phyloP scores from a whole-genome alignment of 2,113 vertebrate genomes.

The Tachysurus fulvidraco region DNA sequence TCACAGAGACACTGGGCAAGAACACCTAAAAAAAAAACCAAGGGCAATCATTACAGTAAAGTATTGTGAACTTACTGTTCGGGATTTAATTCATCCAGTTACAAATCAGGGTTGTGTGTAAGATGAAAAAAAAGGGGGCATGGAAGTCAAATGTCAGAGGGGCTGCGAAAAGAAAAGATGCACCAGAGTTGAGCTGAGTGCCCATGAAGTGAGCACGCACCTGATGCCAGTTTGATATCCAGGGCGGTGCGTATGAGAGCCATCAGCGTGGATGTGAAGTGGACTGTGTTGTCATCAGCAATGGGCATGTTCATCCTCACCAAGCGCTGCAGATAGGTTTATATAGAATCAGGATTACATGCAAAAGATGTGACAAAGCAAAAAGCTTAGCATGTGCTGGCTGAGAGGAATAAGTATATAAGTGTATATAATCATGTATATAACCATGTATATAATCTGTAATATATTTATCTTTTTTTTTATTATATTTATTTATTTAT shows the following conservation, averaged over 20 bases:
- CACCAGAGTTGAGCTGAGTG: background rate
- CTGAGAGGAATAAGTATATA: background rate
- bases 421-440: too few relatives aligned
- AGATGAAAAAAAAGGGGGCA: background rate
- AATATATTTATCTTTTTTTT: too few relatives aligned
- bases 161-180: background rate
- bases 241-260: constrained; percentile 94
- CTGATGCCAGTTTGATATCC: constrained; percentile 95
- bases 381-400: constrained; percentile 11
- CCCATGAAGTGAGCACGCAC: constrained; percentile 64
- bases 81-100: background rate
- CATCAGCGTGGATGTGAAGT: constrained; percentile 97
- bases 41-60: constrained; percentile 14
- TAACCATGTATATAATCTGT: too few relatives aligned
- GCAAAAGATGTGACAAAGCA: background rate
- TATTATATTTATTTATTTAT: too few relatives aligned
- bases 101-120: background rate
- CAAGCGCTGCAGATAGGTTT: constrained; percentile 78
- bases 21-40: constrained; percentile 75
- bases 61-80: background rate
- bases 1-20: constrained; percentile 88
- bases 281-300: constrained; percentile 86
- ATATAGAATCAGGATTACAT: constrained; percentile 22
- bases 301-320: constrained; percentile 99
- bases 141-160: background rate